These are phyloP conservation scores for Tuberolachnus salignus DNA, from an alignment of 2,888 invertebrate species.

Conservation along the genomic window DNA sequence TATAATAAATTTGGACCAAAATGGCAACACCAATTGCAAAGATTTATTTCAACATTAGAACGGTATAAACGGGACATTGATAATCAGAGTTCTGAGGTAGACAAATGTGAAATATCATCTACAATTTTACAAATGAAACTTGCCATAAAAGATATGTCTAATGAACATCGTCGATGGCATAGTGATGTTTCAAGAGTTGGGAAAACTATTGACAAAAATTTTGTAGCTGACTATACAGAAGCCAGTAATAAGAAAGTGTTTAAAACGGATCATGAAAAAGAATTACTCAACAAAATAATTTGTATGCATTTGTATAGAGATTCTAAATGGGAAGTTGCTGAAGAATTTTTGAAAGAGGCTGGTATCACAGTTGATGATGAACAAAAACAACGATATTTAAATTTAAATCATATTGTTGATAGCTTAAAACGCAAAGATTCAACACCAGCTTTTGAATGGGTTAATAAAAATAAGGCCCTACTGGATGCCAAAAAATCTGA, in stretches of 20 bases:
- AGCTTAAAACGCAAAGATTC: conserved; percentile 82
- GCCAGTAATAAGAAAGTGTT: conserved; percentile 76
- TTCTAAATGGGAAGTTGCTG: conserved; percentile 54
- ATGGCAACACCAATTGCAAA: conserved; percentile 46
- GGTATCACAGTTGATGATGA: conserved; percentile 37
- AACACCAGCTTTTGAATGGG: conserved; percentile 87
- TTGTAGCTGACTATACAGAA: conserved; percentile 66
- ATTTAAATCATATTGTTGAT: conserved; percentile 86
- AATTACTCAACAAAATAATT: conserved; percentile 50
- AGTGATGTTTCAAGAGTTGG: conserved; percentile 87
- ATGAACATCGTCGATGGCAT: conserved; percentile 83
- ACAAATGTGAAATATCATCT: conserved; percentile 35
- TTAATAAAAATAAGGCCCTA: conserved; percentile 74
- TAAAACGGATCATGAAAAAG: conserved; percentile 54
- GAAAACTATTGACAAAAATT: conserved; percentile 87
- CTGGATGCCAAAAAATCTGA: conserved; percentile 73
- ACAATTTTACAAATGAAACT: conserved; percentile 71
- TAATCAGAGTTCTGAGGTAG: conserved; percentile 36
- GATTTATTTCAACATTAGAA: conserved; percentile 46
- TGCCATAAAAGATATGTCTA: conserved; percentile 79
- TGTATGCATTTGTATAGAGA: conserved; percentile 50
- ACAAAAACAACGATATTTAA: conserved; percentile 63
- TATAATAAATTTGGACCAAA: conserved; percentile 52
- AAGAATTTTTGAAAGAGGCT: conserved; percentile 53
- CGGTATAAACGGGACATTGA: conserved; percentile 42